Evolutionary conservation across 2,113 vertebrate genomes (phyloP), one percentile per base, ranked within the genome.

Genomic region (Mastomys natalensis): DNA sequence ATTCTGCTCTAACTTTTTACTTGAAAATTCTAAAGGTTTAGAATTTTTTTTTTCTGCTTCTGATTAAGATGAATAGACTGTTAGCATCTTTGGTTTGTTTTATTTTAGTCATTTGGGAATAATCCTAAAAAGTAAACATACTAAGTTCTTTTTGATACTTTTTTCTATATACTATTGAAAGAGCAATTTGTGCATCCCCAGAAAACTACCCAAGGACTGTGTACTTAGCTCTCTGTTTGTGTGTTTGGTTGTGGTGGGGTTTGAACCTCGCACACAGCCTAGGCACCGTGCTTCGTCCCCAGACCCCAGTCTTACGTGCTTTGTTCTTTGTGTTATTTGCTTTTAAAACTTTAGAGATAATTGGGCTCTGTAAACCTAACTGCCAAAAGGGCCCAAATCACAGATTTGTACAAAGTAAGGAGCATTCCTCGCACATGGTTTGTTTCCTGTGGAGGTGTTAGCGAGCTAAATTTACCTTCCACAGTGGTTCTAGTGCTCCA

Each of bases 1-100:
- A 73, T 95, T 96, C 97, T 90, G 51, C 91, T 86, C 90, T 66
- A 97, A 96, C 62, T 90, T 92, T 93, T 16, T 86, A 68, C 4
- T 91, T 95, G 31, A 19, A 90, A 94, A 34, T 37, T 68, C 66
- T 92, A 90, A 89, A 10, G 89, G 53, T 89, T 88, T 87, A 87
- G 37, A 84, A 81, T 93, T 93, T 48, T 78, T 93, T 78, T 93
- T 91, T 96, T 11, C 62, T 95, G 8, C 31, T 95, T 87, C 34
- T 89, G 0, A 11, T 93, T 84, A 85, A 94, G 60, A 93, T 29
- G 31, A 43, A 7, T 74, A 73, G 29, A 82, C 1, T 92, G 34
- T 37, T 53, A 89, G 55, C 70, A 48, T 84, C 40, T 73, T 66
- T 43, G 55, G 64, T 68, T 64, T 6, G 34, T 45, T 66, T 90